These are phyloP conservation scores for Phortica magna DNA, from an alignment of 2,888 invertebrate genomes.

Conservation along the genomic window DNA sequence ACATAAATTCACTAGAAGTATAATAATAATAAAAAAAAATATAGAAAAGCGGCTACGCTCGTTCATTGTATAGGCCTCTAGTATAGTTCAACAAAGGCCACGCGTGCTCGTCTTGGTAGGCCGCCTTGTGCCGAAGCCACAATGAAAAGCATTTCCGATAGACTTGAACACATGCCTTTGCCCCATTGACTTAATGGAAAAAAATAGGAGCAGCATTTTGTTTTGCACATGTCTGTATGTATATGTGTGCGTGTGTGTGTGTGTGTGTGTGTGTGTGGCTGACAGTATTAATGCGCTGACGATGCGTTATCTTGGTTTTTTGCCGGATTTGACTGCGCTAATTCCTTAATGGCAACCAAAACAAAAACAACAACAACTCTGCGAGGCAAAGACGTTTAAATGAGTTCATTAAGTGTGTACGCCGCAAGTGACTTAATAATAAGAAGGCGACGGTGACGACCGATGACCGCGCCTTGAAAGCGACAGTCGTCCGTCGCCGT, in stretches of 20 bases:
- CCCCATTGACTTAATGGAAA: not conserved
- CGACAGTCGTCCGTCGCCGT: not conserved
- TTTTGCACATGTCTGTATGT: not conserved
- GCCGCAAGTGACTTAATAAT: slow-evolving; percentile 15
- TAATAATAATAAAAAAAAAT: not conserved
- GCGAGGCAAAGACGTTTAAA: not conserved
- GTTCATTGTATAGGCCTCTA: not conserved
- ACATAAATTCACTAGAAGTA: slow-evolving; percentile 20
- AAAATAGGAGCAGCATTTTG: slow-evolving; percentile 17
- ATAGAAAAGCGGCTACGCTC: not conserved
- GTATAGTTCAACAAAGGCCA: not conserved
- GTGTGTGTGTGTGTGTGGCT: not conserved
- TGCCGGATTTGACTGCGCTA: slow-evolving; percentile 51
- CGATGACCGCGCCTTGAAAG: slow-evolving; percentile 12
- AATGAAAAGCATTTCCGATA: slow-evolving; percentile 10
- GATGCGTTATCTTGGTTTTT: slow-evolving; percentile 46
- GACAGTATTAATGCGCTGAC: slow-evolving; percentile 18
- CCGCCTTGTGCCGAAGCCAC: not conserved
- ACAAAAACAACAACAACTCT: slow-evolving; percentile 37
- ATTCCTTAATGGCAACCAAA: slow-evolving; percentile 50
- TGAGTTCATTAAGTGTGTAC: slow-evolving; percentile 26
- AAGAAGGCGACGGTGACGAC: not conserved
- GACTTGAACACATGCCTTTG: not conserved
- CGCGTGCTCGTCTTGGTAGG: not conserved
- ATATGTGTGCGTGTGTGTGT: not conserved